Evolutionary conservation across 2,113 vertebrate genomes (phyloP).

Genomic region (Oreotrochilus melanogaster): DNA sequence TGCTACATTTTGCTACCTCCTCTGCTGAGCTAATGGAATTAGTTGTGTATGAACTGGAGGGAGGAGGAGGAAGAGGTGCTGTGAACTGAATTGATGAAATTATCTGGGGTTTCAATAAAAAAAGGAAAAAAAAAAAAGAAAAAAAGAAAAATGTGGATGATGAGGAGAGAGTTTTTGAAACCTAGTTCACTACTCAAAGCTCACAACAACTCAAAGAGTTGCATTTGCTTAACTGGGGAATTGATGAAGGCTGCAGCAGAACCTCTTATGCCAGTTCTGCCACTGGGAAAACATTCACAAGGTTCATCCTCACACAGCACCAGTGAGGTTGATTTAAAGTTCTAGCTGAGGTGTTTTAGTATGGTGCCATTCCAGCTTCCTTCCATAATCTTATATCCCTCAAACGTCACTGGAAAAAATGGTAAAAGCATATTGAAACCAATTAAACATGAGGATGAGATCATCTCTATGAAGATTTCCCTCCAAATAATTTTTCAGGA

Average conservation of each 20-base stretch:
- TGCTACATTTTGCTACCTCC: not conserved
- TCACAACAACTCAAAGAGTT: not conserved
- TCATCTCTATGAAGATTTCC: not conserved
- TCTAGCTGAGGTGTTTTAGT: not conserved
- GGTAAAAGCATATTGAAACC: not conserved
- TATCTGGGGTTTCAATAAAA: not conserved
- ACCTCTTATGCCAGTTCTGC: conserved; percentile 11
- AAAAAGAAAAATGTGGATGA: not conserved
- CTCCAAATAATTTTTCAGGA: not conserved
- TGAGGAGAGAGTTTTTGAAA: not conserved
- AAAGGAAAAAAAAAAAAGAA: not conserved
- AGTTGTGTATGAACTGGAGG: not conserved
- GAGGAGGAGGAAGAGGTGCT: not conserved
- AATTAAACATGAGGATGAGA: not conserved
- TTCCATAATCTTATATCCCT: not conserved
- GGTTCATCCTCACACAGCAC: not conserved
- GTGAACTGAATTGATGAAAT: not conserved
- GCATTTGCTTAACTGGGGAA: not conserved
- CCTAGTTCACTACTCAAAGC: not conserved
- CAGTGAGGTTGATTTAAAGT: not conserved
- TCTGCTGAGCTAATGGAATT: not conserved
- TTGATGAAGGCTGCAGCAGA: not conserved
- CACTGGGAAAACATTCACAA: not conserved
- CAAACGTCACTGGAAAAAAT: not conserved
- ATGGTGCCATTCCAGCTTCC: not conserved